A percentile compares a stretch with the other conserved stretches of the same genome.
phyloP scores from a whole-genome alignment of 2,888 invertebrate species.

The Deilephila porcellus region DNA sequence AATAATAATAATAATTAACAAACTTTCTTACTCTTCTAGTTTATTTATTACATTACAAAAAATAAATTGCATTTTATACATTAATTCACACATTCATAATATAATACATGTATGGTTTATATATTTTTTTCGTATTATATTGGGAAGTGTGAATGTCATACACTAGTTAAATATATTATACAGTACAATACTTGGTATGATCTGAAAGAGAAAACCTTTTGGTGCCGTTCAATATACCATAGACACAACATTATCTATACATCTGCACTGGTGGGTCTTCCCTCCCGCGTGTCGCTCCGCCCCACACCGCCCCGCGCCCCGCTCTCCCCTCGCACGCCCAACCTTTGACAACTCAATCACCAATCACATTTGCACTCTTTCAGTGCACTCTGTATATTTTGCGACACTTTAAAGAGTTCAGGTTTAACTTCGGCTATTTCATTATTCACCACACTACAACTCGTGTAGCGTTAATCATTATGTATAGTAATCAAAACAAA shows the following conservation, averaged over 20 bases:
- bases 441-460: not conserved
- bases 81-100: not conserved
- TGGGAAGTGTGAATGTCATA: not conserved
- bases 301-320: slow-evolving; percentile 53
- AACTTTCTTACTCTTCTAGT: no score
- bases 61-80: no score
- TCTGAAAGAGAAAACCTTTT: slow-evolving; percentile 1
- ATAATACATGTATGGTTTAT: not conserved
- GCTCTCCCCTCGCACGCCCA: slow-evolving; percentile 61
- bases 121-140: not conserved
- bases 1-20: not conserved
- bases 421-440: not conserved
- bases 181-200: slow-evolving; percentile 32
- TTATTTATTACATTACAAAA: no score
- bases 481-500: not conserved
- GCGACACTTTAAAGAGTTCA: slow-evolving; percentile 29
- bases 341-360: slow-evolving; percentile 80
- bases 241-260: slow-evolving; percentile 34
- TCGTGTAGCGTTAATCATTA: no score
- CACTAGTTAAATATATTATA: not conserved
- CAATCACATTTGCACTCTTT: slow-evolving; percentile 71
- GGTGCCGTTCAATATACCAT: slow-evolving; percentile 48
- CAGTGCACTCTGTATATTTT: slow-evolving; percentile 54
- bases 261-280: slow-evolving; percentile 33
- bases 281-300: slow-evolving; percentile 51